These are phyloP conservation scores for Phyllopteryx taeniolatus DNA, from an alignment of 2,113 vertebrate genomes.

Conservation along the genomic window DNA sequence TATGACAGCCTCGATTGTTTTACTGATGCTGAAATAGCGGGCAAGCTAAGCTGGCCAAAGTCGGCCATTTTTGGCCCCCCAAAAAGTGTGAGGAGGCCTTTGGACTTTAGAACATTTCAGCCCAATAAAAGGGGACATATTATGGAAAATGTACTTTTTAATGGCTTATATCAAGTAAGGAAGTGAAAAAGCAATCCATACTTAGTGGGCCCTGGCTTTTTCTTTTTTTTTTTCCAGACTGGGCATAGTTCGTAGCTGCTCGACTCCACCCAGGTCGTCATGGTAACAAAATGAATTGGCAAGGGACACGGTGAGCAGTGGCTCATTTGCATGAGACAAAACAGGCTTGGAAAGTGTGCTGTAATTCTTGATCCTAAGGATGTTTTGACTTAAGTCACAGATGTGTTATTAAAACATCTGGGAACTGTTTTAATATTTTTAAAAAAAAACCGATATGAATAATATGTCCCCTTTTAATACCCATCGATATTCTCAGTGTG, in stretches of 20 bases:
- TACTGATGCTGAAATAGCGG: not conserved
- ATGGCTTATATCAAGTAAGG: no score
- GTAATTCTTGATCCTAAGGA: no score
- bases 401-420: not conserved
- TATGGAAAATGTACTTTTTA: not conserved
- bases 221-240: no score
- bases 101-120: conserved; percentile 4
- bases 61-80: not conserved
- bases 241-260: no score
- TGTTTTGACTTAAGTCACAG: no score
- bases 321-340: not conserved
- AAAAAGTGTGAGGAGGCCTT: not conserved
- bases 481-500: conserved; percentile 13
- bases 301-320: no score
- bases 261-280: no score
- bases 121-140: conserved; percentile 3
- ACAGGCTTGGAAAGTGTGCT: not conserved
- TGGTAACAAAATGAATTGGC: no score
- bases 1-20: conserved; percentile 3
- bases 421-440: not conserved
- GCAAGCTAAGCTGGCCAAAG: not conserved
- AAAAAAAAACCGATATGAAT: not conserved
- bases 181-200: no score
- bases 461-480: not conserved
- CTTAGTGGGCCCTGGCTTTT: no score